phyloP scores from a whole-genome alignment of 1,140 invertebrate genomes.

The Drusus annulatus region DNA sequence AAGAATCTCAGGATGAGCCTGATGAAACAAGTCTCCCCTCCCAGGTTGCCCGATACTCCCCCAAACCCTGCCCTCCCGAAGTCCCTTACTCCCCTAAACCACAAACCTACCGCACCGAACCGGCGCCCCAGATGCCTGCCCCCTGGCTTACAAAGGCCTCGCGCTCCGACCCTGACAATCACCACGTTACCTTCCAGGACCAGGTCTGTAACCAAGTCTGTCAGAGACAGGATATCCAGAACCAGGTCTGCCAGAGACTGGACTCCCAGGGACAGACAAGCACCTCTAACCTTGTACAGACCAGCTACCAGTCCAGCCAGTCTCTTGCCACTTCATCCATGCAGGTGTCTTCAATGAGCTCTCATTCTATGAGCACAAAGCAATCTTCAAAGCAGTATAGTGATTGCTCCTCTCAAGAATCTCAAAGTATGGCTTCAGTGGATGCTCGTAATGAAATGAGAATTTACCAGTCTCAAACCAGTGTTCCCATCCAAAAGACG shows the following conservation, averaged over 20 bases:
- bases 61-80: conserved; percentile 8
- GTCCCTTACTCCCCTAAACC: no score
- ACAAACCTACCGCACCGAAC: conserved; percentile 30
- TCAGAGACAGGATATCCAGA: no score
- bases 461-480: conserved; percentile 64
- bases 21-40: conserved; percentile 31
- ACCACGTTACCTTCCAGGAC: conserved; percentile 54
- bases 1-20: conserved; percentile 63
- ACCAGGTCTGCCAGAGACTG: no score
- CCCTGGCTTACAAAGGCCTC: conserved; percentile 56
- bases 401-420: conserved; percentile 8
- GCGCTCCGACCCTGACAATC: conserved; percentile 21
- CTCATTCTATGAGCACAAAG: conserved; percentile 35
- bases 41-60: conserved; percentile 52
- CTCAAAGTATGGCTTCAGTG: conserved; percentile 8
- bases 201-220: neutral
- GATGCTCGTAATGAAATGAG: conserved; percentile 11
- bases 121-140: conserved; percentile 51
- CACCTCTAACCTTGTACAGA: neutral
- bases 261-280: no score
- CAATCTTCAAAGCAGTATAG: conserved; percentile 43
- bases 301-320: neutral
- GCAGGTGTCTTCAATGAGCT: conserved; percentile 31
- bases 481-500: conserved; percentile 60
- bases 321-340: conserved; percentile 23